A percentile compares a stretch with the other conserved stretches of the same genome.
phyloP scores from a whole-genome alignment of 2,113 vertebrate species.

The Coryphaenoides rupestris region DNA sequence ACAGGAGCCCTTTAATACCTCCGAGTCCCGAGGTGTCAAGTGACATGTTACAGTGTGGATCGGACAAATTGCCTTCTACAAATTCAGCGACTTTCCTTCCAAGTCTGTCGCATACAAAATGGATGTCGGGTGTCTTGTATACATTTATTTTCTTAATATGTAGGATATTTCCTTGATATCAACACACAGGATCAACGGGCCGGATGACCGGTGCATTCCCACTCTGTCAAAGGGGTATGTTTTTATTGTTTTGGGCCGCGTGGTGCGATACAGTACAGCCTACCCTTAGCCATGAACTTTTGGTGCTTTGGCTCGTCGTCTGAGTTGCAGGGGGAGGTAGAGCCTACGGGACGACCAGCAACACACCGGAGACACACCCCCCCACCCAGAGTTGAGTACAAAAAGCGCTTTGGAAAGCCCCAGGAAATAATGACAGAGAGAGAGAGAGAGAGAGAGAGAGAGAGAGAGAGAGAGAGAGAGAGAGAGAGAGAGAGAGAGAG shows the following conservation, averaged over 20 bases:
- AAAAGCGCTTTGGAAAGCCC: background rate
- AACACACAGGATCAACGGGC: background rate
- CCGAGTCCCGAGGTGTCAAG: too few species aligned
- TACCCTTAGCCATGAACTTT: constrained; percentile 97
- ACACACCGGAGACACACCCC: constrained; percentile 12
- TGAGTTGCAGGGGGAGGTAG: constrained; percentile 87
- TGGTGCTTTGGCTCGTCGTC: constrained; percentile 89
- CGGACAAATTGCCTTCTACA: too few species aligned
- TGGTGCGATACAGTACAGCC: constrained; percentile 76
- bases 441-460: too few species aligned
- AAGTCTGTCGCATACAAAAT: too few species aligned
- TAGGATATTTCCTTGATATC: too few species aligned
- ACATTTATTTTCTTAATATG: too few species aligned
- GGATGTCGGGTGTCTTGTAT: too few species aligned
- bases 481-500: too few species aligned
- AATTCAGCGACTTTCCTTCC: too few species aligned
- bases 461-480: too few species aligned
- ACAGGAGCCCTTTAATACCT: too few species aligned
- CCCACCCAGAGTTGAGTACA: background rate
- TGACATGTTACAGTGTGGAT: too few species aligned
- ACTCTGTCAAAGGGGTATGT: background rate
- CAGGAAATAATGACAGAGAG: background rate
- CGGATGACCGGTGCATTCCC: background rate
- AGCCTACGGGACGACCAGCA: constrained; percentile 74
- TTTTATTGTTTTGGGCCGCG: background rate